Evolutionary conservation across 1,140 invertebrate species (phyloP).

Genomic region (Melipona quadrifasciata): DNA sequence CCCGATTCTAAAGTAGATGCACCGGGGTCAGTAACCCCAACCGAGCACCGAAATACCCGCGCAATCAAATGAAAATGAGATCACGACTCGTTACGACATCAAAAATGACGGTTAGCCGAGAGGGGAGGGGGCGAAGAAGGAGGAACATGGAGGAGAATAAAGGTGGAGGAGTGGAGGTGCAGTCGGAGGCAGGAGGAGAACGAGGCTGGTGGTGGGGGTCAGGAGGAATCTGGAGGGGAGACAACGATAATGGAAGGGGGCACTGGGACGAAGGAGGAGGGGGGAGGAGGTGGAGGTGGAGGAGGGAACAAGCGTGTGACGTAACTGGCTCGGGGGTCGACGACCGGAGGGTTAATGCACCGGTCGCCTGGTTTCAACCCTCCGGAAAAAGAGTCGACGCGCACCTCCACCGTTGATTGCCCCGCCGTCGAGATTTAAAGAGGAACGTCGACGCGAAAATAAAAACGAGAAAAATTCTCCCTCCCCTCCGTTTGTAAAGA

Average conservation of each 20-base stretch:
- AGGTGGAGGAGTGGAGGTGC: slow-evolving; percentile 40
- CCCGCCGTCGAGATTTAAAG: slow-evolving; percentile 56
- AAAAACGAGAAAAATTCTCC: neutral
- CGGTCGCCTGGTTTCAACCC: slow-evolving; percentile 74
- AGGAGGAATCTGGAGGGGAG: slow-evolving; percentile 23
- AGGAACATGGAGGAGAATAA: slow-evolving; percentile 43
- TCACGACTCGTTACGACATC: slow-evolving; percentile 82
- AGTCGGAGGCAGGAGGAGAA: slow-evolving; percentile 11
- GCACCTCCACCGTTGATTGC: slow-evolving; percentile 58
- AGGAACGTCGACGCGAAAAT: slow-evolving; percentile 26
- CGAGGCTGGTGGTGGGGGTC: neutral
- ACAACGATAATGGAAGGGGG: slow-evolving; percentile 22
- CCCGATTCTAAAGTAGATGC: slow-evolving; percentile 81
- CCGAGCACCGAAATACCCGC: slow-evolving; percentile 79
- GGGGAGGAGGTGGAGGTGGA: slow-evolving; percentile 7
- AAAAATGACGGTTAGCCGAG: slow-evolving; percentile 77
- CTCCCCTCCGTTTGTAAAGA: neutral
- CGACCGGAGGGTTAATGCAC: slow-evolving; percentile 80
- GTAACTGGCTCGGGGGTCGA: slow-evolving; percentile 79
- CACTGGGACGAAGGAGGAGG: neutral
- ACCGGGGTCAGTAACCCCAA: slow-evolving; percentile 79
- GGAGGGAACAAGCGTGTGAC: slow-evolving; percentile 68
- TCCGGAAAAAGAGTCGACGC: slow-evolving; percentile 67
- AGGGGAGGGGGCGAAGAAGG: slow-evolving; percentile 4
- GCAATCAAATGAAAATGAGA: slow-evolving; percentile 83